phyloP scores from a whole-genome alignment of 2,797 vertebrate genomes.

The Rhinella marina region DNA sequence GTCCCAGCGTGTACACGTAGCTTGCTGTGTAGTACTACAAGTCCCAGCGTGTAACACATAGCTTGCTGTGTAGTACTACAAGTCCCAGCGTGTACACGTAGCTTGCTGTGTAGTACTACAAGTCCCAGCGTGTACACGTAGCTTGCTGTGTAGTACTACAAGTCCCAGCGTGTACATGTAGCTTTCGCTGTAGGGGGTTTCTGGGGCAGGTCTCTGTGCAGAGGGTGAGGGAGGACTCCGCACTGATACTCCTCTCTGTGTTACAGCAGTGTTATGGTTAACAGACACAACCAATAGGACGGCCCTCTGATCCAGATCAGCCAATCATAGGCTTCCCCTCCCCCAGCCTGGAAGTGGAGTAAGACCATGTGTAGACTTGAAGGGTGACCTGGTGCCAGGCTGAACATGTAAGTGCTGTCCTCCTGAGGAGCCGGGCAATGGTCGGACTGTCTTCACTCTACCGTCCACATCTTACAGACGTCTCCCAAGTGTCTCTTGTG shows the following conservation, averaged over 20 bases:
- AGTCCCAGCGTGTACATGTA: too few relatives aligned
- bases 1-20: background rate
- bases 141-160: too few relatives aligned
- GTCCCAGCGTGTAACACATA: background rate
- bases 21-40: background rate
- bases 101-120: background rate
- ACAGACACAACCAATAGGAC: background rate
- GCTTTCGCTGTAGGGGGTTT: background rate
- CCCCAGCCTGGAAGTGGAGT: conserved; percentile 39
- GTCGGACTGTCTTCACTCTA: too few relatives aligned
- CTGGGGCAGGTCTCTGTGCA: background rate
- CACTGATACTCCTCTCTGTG: background rate
- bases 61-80: background rate
- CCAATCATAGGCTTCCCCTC: conserved; percentile 37
- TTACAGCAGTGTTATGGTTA: conserved; percentile 34
- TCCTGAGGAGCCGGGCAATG: too few relatives aligned
- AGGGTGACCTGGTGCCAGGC: conserved; percentile 41
- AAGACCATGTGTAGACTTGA: conserved; percentile 39
- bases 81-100: background rate
- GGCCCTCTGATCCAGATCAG: background rate
- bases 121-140: too few relatives aligned
- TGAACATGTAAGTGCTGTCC: conserved; percentile 51
- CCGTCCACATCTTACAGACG: too few relatives aligned
- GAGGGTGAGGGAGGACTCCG: background rate
- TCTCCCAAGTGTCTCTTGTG: too few relatives aligned